A percentile compares a stretch with the other conserved stretches of the same genome.
These are phyloP conservation scores for Egretta garzetta DNA, from an alignment of 2,113 vertebrate genomes.

Conservation along the genomic window DNA sequence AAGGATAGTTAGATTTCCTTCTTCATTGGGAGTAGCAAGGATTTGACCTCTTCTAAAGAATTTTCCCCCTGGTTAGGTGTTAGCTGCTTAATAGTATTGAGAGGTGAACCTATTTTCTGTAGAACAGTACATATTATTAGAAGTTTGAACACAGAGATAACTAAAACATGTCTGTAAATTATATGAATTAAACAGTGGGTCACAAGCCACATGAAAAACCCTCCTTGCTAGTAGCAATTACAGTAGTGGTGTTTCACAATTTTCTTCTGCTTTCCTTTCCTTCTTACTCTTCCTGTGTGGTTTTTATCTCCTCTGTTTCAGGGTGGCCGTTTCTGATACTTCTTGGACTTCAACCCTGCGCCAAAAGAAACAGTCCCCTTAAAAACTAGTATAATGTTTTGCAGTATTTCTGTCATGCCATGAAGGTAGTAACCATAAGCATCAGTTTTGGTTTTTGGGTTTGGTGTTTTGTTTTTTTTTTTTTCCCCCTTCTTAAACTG, in stretches of 20 bases:
- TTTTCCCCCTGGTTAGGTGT: not conserved
- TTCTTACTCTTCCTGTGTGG: not conserved
- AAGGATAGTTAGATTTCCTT: not conserved
- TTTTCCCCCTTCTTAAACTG: not conserved
- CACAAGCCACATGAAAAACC: not conserved
- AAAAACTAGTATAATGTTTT: not conserved
- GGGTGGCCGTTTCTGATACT: not conserved
- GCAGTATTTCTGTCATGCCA: not conserved
- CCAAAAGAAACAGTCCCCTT: not conserved
- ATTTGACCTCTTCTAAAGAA: not conserved
- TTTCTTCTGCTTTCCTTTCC: constrained; percentile 3
- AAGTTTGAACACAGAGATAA: not conserved
- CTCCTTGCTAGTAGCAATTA: not conserved
- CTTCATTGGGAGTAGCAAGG: not conserved
- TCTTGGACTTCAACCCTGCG: not conserved
- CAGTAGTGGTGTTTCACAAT: not conserved
- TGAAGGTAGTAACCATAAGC: not conserved
- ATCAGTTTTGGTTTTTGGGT: not conserved
- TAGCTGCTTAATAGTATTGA: not conserved
- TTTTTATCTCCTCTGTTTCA: not conserved
- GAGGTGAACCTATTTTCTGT: not conserved
- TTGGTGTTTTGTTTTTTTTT: not conserved
- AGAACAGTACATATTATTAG: not conserved
- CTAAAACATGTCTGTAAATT: not conserved
- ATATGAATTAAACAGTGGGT: not conserved